Percentiles rank a stretch among this genome's conserved stretches.
Conservation (phyloP, 2,888 invertebrate species). For the Acholoe squamosa region DNA sequence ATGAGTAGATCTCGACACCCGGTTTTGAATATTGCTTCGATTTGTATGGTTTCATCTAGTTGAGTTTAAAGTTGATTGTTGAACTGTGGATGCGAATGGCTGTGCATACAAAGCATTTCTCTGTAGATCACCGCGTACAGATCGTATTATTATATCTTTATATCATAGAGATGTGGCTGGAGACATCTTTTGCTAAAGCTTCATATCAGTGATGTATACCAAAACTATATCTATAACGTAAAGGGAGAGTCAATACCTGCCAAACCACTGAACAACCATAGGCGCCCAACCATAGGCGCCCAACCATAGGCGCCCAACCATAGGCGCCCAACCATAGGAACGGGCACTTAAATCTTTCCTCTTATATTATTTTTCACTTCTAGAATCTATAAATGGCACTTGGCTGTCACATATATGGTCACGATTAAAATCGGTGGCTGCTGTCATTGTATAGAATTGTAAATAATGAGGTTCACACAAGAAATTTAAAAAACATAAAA, state of each 20-base stretch:
- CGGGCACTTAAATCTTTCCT: too few species aligned
- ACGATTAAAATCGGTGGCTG: too few species aligned
- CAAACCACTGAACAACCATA: not conserved
- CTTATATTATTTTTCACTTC: too few species aligned
- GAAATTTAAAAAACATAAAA: too few species aligned
- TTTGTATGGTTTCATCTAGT: slow-evolving; percentile 44
- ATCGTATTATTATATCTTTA: not conserved
- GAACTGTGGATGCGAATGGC: slow-evolving; percentile 34
- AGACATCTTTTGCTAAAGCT: slow-evolving; percentile 51
- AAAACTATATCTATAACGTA: slow-evolving; percentile 24
- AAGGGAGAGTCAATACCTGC: slow-evolving; percentile 9
- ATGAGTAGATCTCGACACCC: too few species aligned
- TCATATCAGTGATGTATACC: slow-evolving; percentile 54
- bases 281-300: too few species aligned
- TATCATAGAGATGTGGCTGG: slow-evolving; percentile 45
- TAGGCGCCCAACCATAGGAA: too few species aligned
- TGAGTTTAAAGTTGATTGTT: slow-evolving; percentile 45
- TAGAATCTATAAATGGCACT: not conserved
- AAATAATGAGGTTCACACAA: too few species aligned
- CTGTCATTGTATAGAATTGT: too few species aligned
- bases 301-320: too few species aligned
- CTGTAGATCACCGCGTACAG: not conserved
- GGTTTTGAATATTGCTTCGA: not conserved
- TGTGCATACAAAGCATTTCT: slow-evolving; percentile 6
- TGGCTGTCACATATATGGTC: not conserved